Evolutionary conservation across 2,797 vertebrate genomes (phyloP).

Genomic region (Xiphorhynchus erythropygius): DNA sequence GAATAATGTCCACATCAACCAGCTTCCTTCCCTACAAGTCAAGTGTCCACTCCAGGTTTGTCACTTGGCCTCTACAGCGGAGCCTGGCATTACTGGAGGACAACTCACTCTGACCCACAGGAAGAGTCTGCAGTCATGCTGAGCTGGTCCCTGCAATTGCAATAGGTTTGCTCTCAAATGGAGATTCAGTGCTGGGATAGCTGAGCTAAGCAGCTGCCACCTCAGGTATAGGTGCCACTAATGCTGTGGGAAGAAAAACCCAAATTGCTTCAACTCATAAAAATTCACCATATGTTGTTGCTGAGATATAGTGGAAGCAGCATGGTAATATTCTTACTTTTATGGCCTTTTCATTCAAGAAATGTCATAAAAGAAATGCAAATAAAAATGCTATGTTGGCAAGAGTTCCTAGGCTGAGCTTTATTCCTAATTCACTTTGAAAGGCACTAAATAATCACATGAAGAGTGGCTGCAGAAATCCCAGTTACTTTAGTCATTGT

Average conservation of each 20-base stretch:
- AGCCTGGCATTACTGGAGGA: not conserved
- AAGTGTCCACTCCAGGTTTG: not conserved
- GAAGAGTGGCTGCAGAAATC: not conserved
- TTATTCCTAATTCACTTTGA: not conserved
- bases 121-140: not conserved
- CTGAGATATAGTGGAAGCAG: not conserved
- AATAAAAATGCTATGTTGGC: not conserved
- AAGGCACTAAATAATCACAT: not conserved
- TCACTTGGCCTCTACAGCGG: not conserved
- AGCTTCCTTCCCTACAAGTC: not conserved
- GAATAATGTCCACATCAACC: not conserved
- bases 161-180: not conserved
- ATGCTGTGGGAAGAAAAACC: not conserved
- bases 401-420: not conserved
- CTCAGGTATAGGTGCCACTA: not conserved
- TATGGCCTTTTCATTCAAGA: not conserved
- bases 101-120: accelerated
- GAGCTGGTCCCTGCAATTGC: not conserved
- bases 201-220: not conserved
- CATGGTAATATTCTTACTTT: not conserved
- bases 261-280: not conserved
- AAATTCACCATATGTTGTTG: not conserved
- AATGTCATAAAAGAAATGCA: not conserved
- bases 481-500: not conserved
- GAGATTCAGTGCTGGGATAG: accelerated